Conservation (phyloP, 2,113 vertebrate species). For the Andinoacara biseriatus region DNA sequence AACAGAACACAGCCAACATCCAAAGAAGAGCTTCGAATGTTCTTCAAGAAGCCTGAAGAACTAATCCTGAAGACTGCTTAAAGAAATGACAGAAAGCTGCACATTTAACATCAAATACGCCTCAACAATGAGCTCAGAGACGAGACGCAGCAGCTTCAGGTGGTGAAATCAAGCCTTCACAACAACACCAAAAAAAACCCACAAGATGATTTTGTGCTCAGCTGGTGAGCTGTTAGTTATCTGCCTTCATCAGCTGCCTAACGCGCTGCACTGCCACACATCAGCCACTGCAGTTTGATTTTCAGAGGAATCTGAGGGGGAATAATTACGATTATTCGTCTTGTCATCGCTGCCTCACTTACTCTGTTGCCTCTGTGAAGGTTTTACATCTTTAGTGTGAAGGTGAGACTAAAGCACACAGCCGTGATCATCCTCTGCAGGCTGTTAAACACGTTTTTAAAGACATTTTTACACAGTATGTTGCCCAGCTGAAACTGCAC, state of each 20-base stretch:
- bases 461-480: neutral
- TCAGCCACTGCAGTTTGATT: neutral
- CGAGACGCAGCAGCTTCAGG: neutral
- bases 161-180: neutral
- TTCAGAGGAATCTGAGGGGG: neutral
- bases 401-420: rapidly evolving
- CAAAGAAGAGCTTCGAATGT: too few relatives aligned
- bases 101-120: neutral
- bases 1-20: too few relatives aligned
- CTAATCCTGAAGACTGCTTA: too few relatives aligned
- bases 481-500: neutral
- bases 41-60: too few relatives aligned
- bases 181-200: neutral
- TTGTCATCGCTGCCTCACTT: neutral
- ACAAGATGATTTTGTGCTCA: neutral
- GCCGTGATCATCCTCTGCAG: neutral
- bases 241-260: constrained; percentile 3
- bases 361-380: neutral
- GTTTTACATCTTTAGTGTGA: neutral
- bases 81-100: too few relatives aligned
- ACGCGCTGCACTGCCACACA: neutral
- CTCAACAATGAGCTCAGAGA: neutral
- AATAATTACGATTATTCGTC: neutral
- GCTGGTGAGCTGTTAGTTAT: neutral
- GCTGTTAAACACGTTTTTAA: neutral